Conservation (phyloP, 2,888 invertebrate genomes). For the Diplolepis rosae region DNA sequence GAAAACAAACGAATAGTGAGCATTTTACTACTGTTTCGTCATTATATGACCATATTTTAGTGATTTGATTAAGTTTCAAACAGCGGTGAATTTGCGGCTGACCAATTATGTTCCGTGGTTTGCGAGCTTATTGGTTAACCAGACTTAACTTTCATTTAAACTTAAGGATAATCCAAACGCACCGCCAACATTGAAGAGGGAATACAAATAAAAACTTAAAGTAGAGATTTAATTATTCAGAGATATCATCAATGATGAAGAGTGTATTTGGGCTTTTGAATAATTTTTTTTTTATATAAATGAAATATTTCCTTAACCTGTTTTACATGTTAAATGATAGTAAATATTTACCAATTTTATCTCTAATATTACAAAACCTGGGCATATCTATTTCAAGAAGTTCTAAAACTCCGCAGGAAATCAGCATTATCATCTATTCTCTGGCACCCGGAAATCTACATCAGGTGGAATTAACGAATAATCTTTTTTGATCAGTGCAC, state of each 20-base stretch:
- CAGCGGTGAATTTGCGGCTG: constrained; percentile 16
- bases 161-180: constrained; percentile 1
- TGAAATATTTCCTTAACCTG: neutral
- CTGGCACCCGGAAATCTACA: constrained; percentile 18
- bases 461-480: neutral
- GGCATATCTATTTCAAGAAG: neutral
- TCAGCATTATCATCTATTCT: neutral
- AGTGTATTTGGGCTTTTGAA: too few relatives aligned
- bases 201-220: neutral
- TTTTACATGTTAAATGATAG: neutral
- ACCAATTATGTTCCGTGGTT: constrained; percentile 9
- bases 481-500: neutral
- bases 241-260: too few relatives aligned
- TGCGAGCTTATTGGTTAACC: constrained; percentile 4
- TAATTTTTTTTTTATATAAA: neutral
- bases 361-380: neutral
- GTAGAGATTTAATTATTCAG: neutral
- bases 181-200: neutral
- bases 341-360: neutral
- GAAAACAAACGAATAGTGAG: neutral
- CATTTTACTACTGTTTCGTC: neutral
- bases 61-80: constrained; percentile 7
- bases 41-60: neutral
- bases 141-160: constrained; percentile 11
- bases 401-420: neutral